Evolutionary conservation across 1,140 invertebrate species (phyloP), one percentile per base, ranked within the genome.

Genomic region (Tetragnatha versicolor): DNA sequence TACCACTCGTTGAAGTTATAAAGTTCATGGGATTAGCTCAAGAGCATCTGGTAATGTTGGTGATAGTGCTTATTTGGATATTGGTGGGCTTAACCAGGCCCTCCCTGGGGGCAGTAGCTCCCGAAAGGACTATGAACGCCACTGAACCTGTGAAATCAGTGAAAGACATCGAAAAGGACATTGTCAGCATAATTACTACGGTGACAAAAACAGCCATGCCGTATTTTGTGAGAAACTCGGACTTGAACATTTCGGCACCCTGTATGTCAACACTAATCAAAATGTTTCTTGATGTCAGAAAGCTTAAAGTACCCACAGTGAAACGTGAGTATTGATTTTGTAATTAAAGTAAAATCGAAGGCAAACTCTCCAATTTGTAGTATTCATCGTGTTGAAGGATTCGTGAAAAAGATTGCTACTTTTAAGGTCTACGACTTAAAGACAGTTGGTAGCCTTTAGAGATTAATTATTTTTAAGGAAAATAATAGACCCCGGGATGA

Each of bases 221-320:
- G 0, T 63, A 75, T 37, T 63, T 75, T 12, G 58, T 75, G 9
- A 55, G 72, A 37, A 75, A 75, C 25, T 75, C 72, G 0, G 72
- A 75, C 9, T 17, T 75, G 12, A 75, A 75, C 3, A 42, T 75
- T 17, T 75, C 72, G 0, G 55, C 17, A 2, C 27, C 72, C 0
- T 75, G 72, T 6, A 75, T 75, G 72, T 61, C 55, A 4, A 75
- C 72, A 0, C 51, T 75, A 20, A 27, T 75, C 17, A 75, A 75
- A 22, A 63, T 75, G 47, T 75, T 63, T 6, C 42, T 75, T 7
- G 72, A 75, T 49, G 7, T 75, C 1, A 75, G 58, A 9, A 75
- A 63, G n/a, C 17, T 75, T 3, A 75, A 75, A 14, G 6, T 75
- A 2, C 72, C 72, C 1, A 45, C 58, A 9, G 51, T 75, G 7